Conservation (phyloP, 1,140 invertebrate genomes). For the Anastatus disparis region DNA sequence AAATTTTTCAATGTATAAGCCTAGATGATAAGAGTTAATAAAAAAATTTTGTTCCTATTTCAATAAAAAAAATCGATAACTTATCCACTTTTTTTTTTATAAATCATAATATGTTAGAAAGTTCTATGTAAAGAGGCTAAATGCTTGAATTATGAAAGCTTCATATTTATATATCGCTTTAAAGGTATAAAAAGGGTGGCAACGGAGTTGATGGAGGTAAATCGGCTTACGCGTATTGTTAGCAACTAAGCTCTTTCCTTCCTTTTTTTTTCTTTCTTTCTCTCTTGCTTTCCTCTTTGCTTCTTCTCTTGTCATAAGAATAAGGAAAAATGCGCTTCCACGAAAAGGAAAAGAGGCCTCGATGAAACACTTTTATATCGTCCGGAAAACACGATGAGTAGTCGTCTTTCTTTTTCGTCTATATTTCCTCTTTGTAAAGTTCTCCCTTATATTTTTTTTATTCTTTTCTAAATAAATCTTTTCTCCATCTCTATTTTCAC, state of each 20-base stretch:
- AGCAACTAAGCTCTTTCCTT: neutral
- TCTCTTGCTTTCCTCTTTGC: too few relatives aligned
- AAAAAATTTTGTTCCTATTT: too few relatives aligned
- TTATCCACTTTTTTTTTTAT: too few relatives aligned
- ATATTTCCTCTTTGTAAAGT: constrained; percentile 9
- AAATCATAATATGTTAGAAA: too few relatives aligned
- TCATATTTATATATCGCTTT: neutral
- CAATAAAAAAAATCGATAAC: too few relatives aligned
- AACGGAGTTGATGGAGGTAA: neutral
- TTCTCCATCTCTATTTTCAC: constrained; percentile 19
- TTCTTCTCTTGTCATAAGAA: neutral
- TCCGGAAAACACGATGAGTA: constrained; percentile 13
- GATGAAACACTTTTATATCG: constrained; percentile 1
- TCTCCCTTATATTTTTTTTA: too few relatives aligned
- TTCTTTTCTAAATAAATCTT: constrained; percentile 6
- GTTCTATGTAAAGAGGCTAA: neutral
- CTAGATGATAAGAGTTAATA: too few relatives aligned
- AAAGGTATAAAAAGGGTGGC: too few relatives aligned
- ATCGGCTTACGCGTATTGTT: neutral
- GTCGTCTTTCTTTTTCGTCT: constrained; percentile 27
- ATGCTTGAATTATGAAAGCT: neutral
- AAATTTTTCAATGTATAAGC: too few relatives aligned
- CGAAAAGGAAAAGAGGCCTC: neutral
- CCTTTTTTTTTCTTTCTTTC: too few relatives aligned
- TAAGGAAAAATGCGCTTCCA: neutral